Base-by-base conservation (phyloP, 2,797 vertebrate species). In the Etheostoma nigrum region DNA sequence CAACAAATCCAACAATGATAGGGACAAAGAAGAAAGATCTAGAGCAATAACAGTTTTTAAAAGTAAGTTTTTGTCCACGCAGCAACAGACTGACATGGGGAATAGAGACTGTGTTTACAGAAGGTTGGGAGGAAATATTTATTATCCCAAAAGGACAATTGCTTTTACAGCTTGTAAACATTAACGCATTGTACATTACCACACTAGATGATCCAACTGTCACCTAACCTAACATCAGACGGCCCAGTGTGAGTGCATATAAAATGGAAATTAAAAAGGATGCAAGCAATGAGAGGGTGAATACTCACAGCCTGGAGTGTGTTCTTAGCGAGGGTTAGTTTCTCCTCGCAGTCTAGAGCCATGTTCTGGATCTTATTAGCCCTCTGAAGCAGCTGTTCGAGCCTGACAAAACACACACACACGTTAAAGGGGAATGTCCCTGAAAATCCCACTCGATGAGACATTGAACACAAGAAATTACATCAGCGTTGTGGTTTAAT, bases 281-380 rank as follows among this genome's bases (percentile, higher is more conserved):
- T 18, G 13, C 61, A 23, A 52, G n/a, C 21, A n/a, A 19, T 36
- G 23, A 33, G 0, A 1, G 36, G 60, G 6, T 45, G 2, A 23
- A 52, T 10, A 96, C 98, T 97, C 88, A 99, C 98, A 53, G 97
- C 96, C 80, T 99, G 98, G 36, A 99, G 95, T 0, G 97, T 99
- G 94, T 99, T 99, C 92, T 95, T 99, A 0, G 98, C 97, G 0
- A 99, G 93, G 21, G 98, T 99, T 81, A 99, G 95, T 81, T 99
- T 99, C 88, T 99, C 98, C 76, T 99, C 98, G 86, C 98, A 99
- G 93, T 95, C 97, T 90, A 99, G 91, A 89, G 97, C 96, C 89
- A 96, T 96, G 91, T 99, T 99, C 94, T 99, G 98, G 89, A 99
- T 96, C 94, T 97, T 98, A 93, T 99, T 99, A 62, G 98, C 98